Conservation (phyloP, 2,888 invertebrate genomes). For the Dinocampus coccinellae region DNA sequence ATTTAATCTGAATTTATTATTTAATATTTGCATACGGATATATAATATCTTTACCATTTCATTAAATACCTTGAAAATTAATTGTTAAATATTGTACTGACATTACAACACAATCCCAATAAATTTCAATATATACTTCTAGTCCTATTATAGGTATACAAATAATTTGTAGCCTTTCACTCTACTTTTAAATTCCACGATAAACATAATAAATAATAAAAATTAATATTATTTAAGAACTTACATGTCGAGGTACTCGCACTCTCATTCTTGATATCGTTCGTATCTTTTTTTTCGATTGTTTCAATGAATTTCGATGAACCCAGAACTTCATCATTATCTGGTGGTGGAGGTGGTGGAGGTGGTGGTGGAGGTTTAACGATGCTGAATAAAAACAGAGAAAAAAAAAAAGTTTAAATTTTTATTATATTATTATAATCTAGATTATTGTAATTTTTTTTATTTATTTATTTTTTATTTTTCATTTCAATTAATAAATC, state of each 20-base stretch:
- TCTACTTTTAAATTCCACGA: not conserved
- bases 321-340: constrained; percentile 56
- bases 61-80: no score
- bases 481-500: not conserved
- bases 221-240: constrained; percentile 6
- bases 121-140: no score
- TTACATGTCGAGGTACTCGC: constrained; percentile 52
- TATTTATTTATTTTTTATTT: not conserved
- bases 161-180: not conserved
- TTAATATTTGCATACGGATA: not conserved
- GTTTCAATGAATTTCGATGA: constrained; percentile 48
- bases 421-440: not conserved
- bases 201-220: not conserved
- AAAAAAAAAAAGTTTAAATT: not conserved
- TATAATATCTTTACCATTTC: no score
- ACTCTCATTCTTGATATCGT: constrained; percentile 55
- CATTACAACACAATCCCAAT: no score
- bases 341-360: constrained; percentile 64
- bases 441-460: not conserved
- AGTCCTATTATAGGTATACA: no score
- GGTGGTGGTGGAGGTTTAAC: constrained; percentile 64
- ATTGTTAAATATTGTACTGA: no score
- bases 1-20: not conserved
- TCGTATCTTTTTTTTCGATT: constrained; percentile 50
- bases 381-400: constrained; percentile 44